A percentile compares a stretch with the other conserved stretches of the same genome.
These are phyloP conservation scores for Pseudeuparius sepicola DNA, from an alignment of 2,888 invertebrate species.

Conservation along the genomic window DNA sequence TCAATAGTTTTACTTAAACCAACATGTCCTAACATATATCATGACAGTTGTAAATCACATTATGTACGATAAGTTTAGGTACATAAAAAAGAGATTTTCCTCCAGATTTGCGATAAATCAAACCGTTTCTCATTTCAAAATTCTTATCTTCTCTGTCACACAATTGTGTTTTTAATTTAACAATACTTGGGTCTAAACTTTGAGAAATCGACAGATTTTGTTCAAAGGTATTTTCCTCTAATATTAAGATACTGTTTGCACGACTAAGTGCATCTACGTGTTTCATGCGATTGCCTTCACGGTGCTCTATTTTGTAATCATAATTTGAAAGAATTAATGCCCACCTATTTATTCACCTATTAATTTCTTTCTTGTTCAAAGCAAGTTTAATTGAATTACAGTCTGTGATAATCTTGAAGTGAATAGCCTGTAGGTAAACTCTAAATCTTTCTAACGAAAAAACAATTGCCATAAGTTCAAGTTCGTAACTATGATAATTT, in stretches of 20 bases:
- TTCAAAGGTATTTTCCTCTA: slow-evolving; percentile 15
- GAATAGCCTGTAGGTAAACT: slow-evolving; percentile 25
- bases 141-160: too few relatives aligned
- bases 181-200: slow-evolving; percentile 1
- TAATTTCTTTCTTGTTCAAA: slow-evolving; percentile 10
- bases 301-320: slow-evolving; percentile 10
- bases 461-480: slow-evolving; percentile 25
- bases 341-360: slow-evolving; percentile 8
- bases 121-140: slow-evolving; percentile 2
- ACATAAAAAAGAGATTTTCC: not conserved
- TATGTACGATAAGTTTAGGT: not conserved
- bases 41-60: too few relatives aligned
- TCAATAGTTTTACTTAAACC: too few relatives aligned
- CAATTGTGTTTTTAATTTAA: too few relatives aligned
- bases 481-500: slow-evolving; percentile 29
- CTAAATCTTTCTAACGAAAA: slow-evolving; percentile 23
- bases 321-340: slow-evolving; percentile 5
- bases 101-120: slow-evolving; percentile 1
- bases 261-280: slow-evolving; percentile 15
- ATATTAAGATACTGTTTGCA: slow-evolving; percentile 10
- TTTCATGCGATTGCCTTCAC: slow-evolving; percentile 9
- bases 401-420: slow-evolving; percentile 11
- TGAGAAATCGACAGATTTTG: slow-evolving; percentile 12
- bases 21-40: too few relatives aligned
- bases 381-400: slow-evolving; percentile 11